These are phyloP conservation scores for Hymenochirus boettgeri DNA, from an alignment of 2,113 vertebrate genomes.

Conservation along the genomic window DNA sequence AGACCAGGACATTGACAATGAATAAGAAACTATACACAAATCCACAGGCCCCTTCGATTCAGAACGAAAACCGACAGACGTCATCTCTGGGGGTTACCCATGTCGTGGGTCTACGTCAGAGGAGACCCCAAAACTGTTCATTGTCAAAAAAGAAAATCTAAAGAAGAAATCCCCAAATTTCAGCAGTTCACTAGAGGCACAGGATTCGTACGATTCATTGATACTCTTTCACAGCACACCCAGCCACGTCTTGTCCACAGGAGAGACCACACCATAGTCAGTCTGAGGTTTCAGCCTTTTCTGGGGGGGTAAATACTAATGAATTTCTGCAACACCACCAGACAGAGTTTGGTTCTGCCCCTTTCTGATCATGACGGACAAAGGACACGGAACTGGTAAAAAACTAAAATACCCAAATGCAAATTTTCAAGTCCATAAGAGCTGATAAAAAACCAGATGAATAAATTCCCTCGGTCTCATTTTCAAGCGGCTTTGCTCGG, in stretches of 20 bases:
- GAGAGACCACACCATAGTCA: slow-evolving; percentile 4
- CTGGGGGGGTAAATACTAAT: slow-evolving; percentile 37
- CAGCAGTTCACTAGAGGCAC: slow-evolving; percentile 59
- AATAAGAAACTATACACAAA: background rate
- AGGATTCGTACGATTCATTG: slow-evolving; percentile 37
- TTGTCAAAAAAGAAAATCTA: slow-evolving; percentile 48
- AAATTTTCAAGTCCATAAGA: slow-evolving; percentile 33
- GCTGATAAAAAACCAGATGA: too few species aligned
- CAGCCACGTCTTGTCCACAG: slow-evolving; percentile 27
- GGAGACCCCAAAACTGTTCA: slow-evolving; percentile 45
- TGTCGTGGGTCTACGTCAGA: slow-evolving; percentile 8
- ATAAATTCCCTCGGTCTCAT: background rate
- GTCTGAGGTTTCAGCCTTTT: slow-evolving; percentile 26
- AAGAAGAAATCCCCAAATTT: too few species aligned
- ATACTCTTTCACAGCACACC: background rate
- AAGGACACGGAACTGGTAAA: slow-evolving; percentile 36
- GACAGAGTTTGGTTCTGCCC: slow-evolving; percentile 24
- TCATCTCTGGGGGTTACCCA: background rate
- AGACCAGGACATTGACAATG: background rate
- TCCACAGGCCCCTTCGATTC: background rate
- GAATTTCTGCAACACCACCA: slow-evolving; percentile 28
- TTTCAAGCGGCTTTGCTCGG: slow-evolving; percentile 49
- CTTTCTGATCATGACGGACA: slow-evolving; percentile 32
- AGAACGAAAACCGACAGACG: background rate
- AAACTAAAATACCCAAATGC: too few species aligned